Evolutionary conservation across 2,888 invertebrate genomes (phyloP), one percentile per base, ranked within the genome.

Genomic region (Xanthorhoe designata): DNA sequence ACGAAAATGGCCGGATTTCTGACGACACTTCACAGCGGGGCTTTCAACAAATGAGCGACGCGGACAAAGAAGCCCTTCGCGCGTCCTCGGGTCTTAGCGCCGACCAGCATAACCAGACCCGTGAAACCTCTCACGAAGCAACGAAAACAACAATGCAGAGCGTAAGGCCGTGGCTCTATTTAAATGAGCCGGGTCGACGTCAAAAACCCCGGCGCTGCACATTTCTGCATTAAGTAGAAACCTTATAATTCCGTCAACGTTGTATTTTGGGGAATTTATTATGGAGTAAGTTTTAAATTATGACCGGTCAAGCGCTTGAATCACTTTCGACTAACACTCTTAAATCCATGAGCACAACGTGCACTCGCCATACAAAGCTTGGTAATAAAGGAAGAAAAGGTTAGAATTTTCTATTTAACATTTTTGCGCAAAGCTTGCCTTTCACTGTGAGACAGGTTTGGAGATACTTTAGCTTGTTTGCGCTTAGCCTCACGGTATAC

Each of bases 41-140:
- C 89, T 90, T 90, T 90, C 88, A 88, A 86, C 84, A 90, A 89
- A 90, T 90, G 90, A 90, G 85, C 85, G 86, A 81, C 85, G 73
- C 76, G 80, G 78, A 89, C 88, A 89, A 89, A 89, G 86, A 79
- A 76, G 72, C 83, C 81, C 82, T 81, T 84, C 83, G 80, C 77
- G 80, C 79, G 82, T 78, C 80, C 83, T 80, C 78, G 79, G 79
- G 83, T 77, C 80, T 52, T 63, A 63, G 63, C 60, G 54, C 64
- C 72, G 70, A 64, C 80, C 81, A 77, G 62, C 58, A 60, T 75
- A 75, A 45, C 56, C 19, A 70, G 81, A 75, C 53, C 81, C 66
- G 68, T 66, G 60, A 59, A 68, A 67, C 71, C 70, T 68, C 73
- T 66, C 67, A 65, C 66, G 71, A 74, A 74, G 63, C 69, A 66